Evolutionary conservation across 2,888 invertebrate genomes (phyloP).

Genomic region (Ornithoptera alexandrae): DNA sequence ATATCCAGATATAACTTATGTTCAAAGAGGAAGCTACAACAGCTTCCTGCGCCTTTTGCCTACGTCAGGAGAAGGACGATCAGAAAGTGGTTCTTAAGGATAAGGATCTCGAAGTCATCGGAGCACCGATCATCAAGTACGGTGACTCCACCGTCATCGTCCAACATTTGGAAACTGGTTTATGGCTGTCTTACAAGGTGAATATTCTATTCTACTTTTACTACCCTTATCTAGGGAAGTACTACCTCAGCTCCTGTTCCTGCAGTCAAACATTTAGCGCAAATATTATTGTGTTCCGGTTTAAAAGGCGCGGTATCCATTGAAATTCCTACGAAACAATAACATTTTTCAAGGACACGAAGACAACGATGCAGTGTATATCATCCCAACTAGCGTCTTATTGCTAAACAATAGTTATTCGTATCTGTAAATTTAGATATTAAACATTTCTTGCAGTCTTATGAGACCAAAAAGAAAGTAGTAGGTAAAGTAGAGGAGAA

Average conservation of each 20-base stretch:
- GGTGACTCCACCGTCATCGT: conserved; percentile 99
- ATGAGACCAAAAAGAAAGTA: conserved; percentile 99
- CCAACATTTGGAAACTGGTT: conserved; percentile 95
- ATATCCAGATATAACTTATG: conserved; percentile 23
- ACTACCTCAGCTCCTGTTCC: too few relatives aligned
- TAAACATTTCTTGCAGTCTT: conserved; percentile 82
- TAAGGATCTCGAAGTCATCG: conserved; percentile 99
- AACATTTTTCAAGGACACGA: too few relatives aligned
- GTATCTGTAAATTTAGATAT: background rate
- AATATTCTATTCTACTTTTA: background rate
- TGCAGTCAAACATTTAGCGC: background rate
- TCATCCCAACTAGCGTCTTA: too few relatives aligned
- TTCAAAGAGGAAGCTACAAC: conserved; percentile 94
- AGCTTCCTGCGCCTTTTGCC: conserved; percentile 96
- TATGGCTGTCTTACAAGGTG: conserved; percentile 99
- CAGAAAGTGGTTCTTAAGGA: conserved; percentile 96
- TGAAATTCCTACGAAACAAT: too few relatives aligned
- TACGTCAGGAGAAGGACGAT: conserved; percentile 94
- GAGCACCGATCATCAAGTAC: conserved; percentile 96
- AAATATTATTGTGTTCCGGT: too few relatives aligned
- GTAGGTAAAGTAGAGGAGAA: conserved; percentile 99
- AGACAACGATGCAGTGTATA: too few relatives aligned
- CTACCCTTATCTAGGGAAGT: too few relatives aligned
- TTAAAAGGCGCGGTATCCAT: too few relatives aligned
- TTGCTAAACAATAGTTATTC: background rate